phyloP scores from a whole-genome alignment of 2,113 vertebrate genomes.

The Rostratula benghalensis region DNA sequence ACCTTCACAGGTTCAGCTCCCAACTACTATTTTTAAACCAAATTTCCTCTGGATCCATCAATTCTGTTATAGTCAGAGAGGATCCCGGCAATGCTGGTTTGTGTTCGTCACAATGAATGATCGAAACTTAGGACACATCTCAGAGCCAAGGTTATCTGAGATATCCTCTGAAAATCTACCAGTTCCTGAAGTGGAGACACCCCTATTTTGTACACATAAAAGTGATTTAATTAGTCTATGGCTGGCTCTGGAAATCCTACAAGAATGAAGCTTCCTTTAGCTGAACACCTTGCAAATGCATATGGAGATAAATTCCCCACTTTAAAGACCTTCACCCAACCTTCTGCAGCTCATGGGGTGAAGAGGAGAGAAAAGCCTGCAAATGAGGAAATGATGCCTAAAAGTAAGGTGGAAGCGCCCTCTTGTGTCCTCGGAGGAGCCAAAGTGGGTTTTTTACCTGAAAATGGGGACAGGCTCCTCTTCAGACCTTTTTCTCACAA shows the following conservation, averaged over 20 bases:
- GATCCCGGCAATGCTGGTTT: not conserved
- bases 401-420: conserved; percentile 53
- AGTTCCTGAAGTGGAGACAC: not conserved
- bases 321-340: conserved; percentile 12
- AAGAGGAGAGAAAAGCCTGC: not conserved
- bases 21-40: not conserved
- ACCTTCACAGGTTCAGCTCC: not conserved
- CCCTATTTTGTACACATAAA: not conserved
- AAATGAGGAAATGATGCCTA: not conserved
- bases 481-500: not conserved
- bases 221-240: not conserved
- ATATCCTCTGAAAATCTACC: not conserved
- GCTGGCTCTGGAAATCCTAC: not conserved
- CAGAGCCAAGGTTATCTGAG: not conserved
- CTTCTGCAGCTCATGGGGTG: not conserved
- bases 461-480: fast-evolving
- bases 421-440: conserved; percentile 21
- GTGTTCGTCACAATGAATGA: not conserved
- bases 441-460: not conserved
- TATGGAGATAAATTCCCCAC: not conserved
- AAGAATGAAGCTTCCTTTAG: not conserved
- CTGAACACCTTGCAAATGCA: not conserved
- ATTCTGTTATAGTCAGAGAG: not conserved
- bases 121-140: not conserved
- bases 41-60: not conserved